Percentiles rank a stretch among this genome's conserved stretches.
Conservation (phyloP, 2,797 vertebrate genomes). For the Sebastes nivosus region DNA sequence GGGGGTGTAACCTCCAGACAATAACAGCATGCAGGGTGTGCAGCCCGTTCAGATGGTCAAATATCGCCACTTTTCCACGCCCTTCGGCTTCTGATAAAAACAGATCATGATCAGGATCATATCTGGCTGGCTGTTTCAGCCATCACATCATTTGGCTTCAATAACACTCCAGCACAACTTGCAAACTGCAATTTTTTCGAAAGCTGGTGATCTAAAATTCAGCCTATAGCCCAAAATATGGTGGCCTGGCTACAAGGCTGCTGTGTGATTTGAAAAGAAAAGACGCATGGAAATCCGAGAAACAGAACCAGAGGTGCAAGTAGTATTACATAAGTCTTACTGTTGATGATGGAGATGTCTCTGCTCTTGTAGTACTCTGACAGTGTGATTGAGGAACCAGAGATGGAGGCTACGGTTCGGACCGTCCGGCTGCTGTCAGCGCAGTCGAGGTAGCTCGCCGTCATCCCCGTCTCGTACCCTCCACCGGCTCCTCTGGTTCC, state of each 20-base stretch:
- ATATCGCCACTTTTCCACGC: too few relatives aligned
- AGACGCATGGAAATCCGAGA: not conserved
- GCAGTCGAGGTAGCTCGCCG: constrained; percentile 85
- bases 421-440: constrained; percentile 91
- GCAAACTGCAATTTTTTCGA: not conserved
- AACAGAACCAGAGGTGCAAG: not conserved
- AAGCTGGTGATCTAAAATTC: not conserved
- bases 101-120: not conserved
- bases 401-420: constrained; percentile 90
- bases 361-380: constrained; percentile 93
- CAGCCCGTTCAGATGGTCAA: too few relatives aligned
- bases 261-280: not conserved
- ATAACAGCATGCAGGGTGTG: too few relatives aligned
- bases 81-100: too few relatives aligned
- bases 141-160: not conserved
- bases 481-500: constrained; percentile 2
- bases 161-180: not conserved
- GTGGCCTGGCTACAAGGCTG: not conserved
- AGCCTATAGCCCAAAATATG: not conserved
- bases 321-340: constrained; percentile 70
- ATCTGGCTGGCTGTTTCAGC: not conserved
- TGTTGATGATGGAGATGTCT: constrained; percentile 91
- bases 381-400: constrained; percentile 87
- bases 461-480: constrained; percentile 80
- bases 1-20: too few relatives aligned